Evolutionary conservation across 2,113 vertebrate species (phyloP), one percentile per base, ranked within the genome.

Genomic region (Ochotona princeps): DNA sequence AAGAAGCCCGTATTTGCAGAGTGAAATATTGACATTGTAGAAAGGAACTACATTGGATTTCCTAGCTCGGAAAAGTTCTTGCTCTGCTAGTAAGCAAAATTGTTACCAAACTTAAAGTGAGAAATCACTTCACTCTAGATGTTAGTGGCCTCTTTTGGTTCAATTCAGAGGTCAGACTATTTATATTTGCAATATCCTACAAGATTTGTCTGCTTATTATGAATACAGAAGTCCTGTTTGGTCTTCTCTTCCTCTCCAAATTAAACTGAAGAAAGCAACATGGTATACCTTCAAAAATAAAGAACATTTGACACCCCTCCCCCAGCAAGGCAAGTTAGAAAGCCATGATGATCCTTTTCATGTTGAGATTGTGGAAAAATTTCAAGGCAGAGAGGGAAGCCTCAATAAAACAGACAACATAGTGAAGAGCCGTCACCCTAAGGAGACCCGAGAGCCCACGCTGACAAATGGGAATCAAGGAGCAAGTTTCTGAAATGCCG

Each of bases 11-110:
- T 51, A 47, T 79, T 79, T 82, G 30, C 63, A 78, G 47, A 72
- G n/a, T 67, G 21, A 94, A 96, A 88, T 90, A 82, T 44, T 47
- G 6, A 67, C 51, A 44, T 74, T 63, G 17, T 9, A 87, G 61
- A 66, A 8, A 84, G 61, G 35, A 87, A 65, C 47, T 18, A 49
- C 20, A 25, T 44, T 72, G 60, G 73, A 49, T 2, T 78, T 93
- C 44, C 82, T 63, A 35, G 26, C 70, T 70, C 38, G 6, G 38
- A 60, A 38, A 60, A 44, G 28, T 69, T 80, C 38, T 47, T 54
- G 5, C 23, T 76, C 23, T 67, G 14, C 4, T 60, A 44, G n/a
- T 51, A 76, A 47, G 1, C 54, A 76, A 23, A 90, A 47, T 81
- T 78, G 18, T 26, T 30, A 35, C 32, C 70, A 51, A 51, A 38